Evolutionary conservation across 2,797 vertebrate species (phyloP).

Genomic region (Notoglanidium macrostoma): DNA sequence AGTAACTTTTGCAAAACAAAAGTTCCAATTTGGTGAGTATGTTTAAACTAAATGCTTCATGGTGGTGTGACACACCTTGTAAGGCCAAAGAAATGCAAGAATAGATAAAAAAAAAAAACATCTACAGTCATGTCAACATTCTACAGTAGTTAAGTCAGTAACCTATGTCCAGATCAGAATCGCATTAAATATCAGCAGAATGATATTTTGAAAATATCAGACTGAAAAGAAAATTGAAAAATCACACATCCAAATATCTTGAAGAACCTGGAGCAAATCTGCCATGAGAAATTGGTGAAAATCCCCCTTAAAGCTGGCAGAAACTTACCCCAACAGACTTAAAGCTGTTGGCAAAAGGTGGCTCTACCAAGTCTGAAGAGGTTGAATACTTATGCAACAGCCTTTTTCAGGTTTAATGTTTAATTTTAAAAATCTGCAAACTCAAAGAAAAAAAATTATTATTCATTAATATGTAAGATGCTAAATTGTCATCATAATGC

Average conservation of each 20-base stretch:
- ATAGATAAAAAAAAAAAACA: no score
- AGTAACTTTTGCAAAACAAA: neutral
- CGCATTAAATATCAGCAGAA: neutral
- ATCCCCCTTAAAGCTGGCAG: neutral
- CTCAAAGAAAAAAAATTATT: neutral
- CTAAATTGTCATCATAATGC: neutral
- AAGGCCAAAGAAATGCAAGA: neutral
- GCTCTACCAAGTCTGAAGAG: neutral
- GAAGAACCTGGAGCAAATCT: neutral
- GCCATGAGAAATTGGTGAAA: neutral
- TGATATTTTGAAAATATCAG: neutral
- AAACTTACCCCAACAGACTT: neutral
- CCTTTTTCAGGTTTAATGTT: neutral
- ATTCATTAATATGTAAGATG: neutral
- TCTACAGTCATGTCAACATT: no score
- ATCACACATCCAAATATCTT: neutral
- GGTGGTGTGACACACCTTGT: neutral
- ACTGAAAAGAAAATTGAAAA: no score
- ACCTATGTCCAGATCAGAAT: neutral
- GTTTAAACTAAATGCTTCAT: neutral
- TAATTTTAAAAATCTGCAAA: neutral
- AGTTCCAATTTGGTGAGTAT: neutral
- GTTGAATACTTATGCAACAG: neutral
- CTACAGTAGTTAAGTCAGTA: neutral
- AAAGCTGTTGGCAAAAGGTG: neutral